A percentile compares a stretch with the other conserved stretches of the same genome.
phyloP scores from a whole-genome alignment of 2,113 vertebrate genomes.

The Arothron firmamentum region DNA sequence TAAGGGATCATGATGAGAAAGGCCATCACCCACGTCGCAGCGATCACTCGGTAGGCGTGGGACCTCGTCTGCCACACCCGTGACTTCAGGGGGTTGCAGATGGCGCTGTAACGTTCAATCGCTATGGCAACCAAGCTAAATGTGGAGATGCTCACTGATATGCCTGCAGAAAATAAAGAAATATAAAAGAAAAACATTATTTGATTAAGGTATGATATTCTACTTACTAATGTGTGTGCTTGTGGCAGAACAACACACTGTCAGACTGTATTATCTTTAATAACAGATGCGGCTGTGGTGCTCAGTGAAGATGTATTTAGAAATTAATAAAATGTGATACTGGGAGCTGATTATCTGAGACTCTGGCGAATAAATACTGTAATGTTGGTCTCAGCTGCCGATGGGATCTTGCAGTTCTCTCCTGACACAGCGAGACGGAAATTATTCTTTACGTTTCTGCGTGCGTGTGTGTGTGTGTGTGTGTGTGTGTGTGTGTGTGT shows the following conservation, averaged over 20 bases:
- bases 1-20: slow-evolving; percentile 91
- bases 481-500: slow-evolving; percentile 21
- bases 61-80: slow-evolving; percentile 94
- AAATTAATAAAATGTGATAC: slow-evolving; percentile 27
- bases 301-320: slow-evolving; percentile 5
- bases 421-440: slow-evolving; percentile 51
- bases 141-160: slow-evolving; percentile 93
- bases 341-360: slow-evolving; percentile 31
- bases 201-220: background rate
- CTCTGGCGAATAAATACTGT: slow-evolving; percentile 58
- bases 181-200: slow-evolving; percentile 21
- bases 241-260: background rate
- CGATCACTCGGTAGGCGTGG: slow-evolving; percentile 89
- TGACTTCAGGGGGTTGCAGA: slow-evolving; percentile 92
- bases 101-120: slow-evolving; percentile 93
- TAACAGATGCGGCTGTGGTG: background rate
- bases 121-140: slow-evolving; percentile 94
- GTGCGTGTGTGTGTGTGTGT: slow-evolving; percentile 29
- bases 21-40: slow-evolving; percentile 85
- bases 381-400: slow-evolving; percentile 37
- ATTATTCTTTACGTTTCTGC: slow-evolving; percentile 66
- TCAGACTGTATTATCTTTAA: background rate
- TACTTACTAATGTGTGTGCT: background rate
- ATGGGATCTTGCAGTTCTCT: slow-evolving; percentile 53
- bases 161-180: slow-evolving; percentile 73